Evolutionary conservation across 2,113 vertebrate species (phyloP).

Genomic region (Spizaetus ornatus): DNA sequence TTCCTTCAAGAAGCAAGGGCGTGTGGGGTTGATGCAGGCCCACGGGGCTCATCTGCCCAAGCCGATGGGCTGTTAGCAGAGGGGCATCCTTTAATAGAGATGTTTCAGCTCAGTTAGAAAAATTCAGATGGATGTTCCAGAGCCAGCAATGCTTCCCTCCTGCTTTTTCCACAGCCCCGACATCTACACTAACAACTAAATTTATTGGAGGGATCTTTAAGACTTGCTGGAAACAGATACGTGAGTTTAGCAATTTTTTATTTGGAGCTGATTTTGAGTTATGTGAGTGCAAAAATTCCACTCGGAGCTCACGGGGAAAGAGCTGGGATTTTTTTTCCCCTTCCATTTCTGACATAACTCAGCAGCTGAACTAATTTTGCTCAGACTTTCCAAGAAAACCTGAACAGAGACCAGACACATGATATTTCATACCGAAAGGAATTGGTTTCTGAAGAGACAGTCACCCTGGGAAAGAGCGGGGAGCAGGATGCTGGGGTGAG

Average conservation of each 20-base stretch:
- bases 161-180: neutral
- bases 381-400: constrained; percentile 42
- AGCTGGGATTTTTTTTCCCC: neutral
- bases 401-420: neutral
- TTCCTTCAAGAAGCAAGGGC: neutral
- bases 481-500: neutral
- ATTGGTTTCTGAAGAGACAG: neutral
- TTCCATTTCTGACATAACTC: neutral
- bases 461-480: neutral
- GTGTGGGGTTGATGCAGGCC: neutral
- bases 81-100: neutral
- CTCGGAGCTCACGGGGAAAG: neutral
- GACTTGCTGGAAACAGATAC: neutral
- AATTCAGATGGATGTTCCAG: neutral
- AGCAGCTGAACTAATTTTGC: constrained; percentile 12
- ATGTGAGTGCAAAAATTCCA: neutral
- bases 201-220: constrained; percentile 1
- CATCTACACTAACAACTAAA: neutral
- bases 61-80: neutral
- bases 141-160: neutral
- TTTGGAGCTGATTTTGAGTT: neutral
- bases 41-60: neutral
- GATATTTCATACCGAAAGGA: neutral
- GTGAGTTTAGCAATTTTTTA: neutral
- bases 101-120: neutral